Conservation (phyloP, 2,888 invertebrate genomes). For the Apocheima hispidaria region DNA sequence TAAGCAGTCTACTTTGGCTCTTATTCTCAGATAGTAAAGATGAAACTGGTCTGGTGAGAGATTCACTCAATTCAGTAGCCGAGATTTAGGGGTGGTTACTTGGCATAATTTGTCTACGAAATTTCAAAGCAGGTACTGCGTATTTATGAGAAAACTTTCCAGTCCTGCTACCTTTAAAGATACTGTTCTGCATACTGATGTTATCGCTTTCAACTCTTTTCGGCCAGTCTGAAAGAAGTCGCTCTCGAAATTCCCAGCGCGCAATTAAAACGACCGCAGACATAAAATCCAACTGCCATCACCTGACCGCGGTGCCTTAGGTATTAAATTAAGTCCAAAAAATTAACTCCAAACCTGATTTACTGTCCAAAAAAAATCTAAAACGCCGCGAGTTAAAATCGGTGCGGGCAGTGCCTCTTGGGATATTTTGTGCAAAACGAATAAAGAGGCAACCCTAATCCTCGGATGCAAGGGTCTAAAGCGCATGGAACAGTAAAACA, state of each 20-base stretch:
- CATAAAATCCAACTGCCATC: constrained; percentile 35
- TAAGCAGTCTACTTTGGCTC: constrained; percentile 16
- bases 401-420: constrained; percentile 44
- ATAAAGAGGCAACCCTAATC: constrained; percentile 61
- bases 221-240: constrained; percentile 5
- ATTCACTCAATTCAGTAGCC: constrained; percentile 30
- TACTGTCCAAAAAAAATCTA: constrained; percentile 50
- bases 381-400: constrained; percentile 38
- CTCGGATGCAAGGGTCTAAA: constrained; percentile 44
- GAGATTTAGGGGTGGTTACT: constrained; percentile 36
- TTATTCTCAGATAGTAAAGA: constrained; percentile 36
- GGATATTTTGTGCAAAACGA: constrained; percentile 54
- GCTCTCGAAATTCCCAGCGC: constrained; percentile 24
- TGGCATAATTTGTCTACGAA: constrained; percentile 32
- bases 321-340: constrained; percentile 37
- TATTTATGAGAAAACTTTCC: constrained; percentile 28
- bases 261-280: constrained; percentile 30
- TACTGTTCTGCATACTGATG: constrained; percentile 15
- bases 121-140: constrained; percentile 25
- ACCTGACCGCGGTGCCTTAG: constrained; percentile 31
- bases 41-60: constrained; percentile 26
- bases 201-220: constrained; percentile 16
- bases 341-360: constrained; percentile 56
- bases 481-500: constrained; percentile 10
- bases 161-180: constrained; percentile 13